Base-by-base conservation (phyloP, 2,888 invertebrate species). In the Chymomyza procnemis region DNA sequence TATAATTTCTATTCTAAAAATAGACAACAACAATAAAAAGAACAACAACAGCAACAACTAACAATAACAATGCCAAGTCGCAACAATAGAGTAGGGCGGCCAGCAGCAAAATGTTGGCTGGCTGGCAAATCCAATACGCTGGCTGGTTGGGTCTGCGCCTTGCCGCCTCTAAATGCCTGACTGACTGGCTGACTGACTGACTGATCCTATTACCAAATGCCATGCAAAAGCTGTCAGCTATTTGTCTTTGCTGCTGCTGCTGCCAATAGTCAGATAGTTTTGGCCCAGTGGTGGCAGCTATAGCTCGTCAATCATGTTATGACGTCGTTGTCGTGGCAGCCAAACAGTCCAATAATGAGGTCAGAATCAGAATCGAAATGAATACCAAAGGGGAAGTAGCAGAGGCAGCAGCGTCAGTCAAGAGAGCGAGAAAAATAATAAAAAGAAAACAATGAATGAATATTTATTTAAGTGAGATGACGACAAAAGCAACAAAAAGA, bases 141-240 rank as follows among this genome's bases (percentile, higher is more conserved):
- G 30, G 1, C 16, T 3, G 16, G 16, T 8, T 14, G 3, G 3
- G 26, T 26, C 26, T n/a, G n/a, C 26, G 26, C 50, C 18, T 19
- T 19, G 18, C 50, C 16, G 50, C 18, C 16, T 8, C 50, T 50
- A 18, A 9, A 19, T 50, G 68, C 26, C 66, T 58, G n/a, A n/a
- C n/a, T n/a, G 68, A 41, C 66, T 58, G n/a, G n/a, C n/a, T n/a
- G n/a, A n/a, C 26, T 64, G 56, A 58, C 47, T 64, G 75, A 83
- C 72, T 81, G 70, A 81, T 79, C 70, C 72, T 58, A 84, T 84
- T 80, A 81, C 61, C 34, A 6, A 50, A n/a, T 50, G 66, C 57
- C 56, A 64, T 56, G 57, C 60, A 22, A 26, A 60, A 41, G 12
- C 34, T 41, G 34, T 41, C 34, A 41, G 34, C 34, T 41, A 41